phyloP scores from a whole-genome alignment of 2,797 vertebrate species.

The Pseudochaenichthys georgianus region DNA sequence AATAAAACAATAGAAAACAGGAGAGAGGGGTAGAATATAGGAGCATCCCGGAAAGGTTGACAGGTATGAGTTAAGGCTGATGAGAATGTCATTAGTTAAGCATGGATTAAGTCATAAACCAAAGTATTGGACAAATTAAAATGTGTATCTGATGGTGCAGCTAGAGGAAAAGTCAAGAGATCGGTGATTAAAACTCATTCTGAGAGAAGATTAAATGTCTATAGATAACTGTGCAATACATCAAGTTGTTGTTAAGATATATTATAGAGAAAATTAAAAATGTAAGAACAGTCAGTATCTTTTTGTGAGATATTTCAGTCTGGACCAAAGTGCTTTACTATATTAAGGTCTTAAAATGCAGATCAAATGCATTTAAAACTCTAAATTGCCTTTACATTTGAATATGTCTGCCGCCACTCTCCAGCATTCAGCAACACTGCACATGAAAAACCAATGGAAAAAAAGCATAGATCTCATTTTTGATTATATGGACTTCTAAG shows the following conservation, averaged over 20 bases:
- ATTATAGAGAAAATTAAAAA: slow-evolving; percentile 1
- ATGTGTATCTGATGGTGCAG: background rate
- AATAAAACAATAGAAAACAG: too few species aligned
- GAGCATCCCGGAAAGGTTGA: too few species aligned
- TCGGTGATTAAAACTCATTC: background rate
- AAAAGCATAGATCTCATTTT: background rate
- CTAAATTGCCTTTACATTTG: background rate
- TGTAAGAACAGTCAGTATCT: background rate
- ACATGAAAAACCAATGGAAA: background rate
- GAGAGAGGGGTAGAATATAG: too few species aligned
- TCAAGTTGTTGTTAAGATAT: background rate
- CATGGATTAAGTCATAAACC: background rate
- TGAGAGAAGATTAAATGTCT: background rate
- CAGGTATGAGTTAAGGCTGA: background rate
- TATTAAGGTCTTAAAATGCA: background rate
- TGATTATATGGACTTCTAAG: slow-evolving; percentile 22
- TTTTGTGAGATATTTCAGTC: background rate
- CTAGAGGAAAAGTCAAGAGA: background rate
- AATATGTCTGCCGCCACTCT: background rate
- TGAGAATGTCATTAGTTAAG: background rate
- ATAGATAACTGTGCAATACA: background rate
- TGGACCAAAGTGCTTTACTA: background rate
- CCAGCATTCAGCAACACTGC: background rate
- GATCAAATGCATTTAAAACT: background rate
- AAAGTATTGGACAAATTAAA: background rate